Base-by-base conservation (phyloP, 2,113 vertebrate genomes). In the Aptenodytes forsteri region DNA sequence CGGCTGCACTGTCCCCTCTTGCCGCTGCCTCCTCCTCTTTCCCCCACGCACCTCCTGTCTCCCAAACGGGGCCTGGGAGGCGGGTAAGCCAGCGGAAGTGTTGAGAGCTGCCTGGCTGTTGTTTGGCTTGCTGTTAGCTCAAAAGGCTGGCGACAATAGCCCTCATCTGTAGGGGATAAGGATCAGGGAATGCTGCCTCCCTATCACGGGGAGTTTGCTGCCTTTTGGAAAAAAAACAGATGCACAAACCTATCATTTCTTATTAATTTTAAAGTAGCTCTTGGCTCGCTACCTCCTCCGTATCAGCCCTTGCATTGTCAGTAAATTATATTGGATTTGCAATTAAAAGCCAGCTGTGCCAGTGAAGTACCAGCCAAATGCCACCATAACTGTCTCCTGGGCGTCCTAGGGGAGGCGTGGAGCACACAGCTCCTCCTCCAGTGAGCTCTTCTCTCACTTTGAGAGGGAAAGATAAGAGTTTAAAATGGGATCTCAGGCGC, bases 261-360 rank as follows among this genome's bases (percentile, higher is more conserved):
- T 96, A 95, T 32, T 96, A 93, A 97, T 95, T 97, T 97, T 96
- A 55, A 94, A 94, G 95, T 89, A 94, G 83, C 83, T 83, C 92
- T 96, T 97, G 95, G 93, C 86, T 96, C 0, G 0, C 89, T 92
- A 81, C 66, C 87, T 89, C 58, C 72, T 92, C 61, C 21, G 2
- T 90, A 36, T 90, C 86, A 92, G 64, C 73, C 47, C 81, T 92
- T 86, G 90, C 11, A 23, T 91, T 91, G 87, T 94, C 91, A 81
- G 90, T 96, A 93, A 96, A 94, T 97, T 93, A 87, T 86, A 79
- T 77, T 96, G 88, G 86, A 93, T 96, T 96, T 97, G 94, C 93
- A 93, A 80, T 97, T 96, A 95, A 96, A 93, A 96, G 88, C 92
- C 97, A 97, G 97, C 94, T 97, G 96, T 96, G 94, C 93, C 94